phyloP scores from a whole-genome alignment of 2,113 vertebrate species.

The Manacus vitellinus region DNA sequence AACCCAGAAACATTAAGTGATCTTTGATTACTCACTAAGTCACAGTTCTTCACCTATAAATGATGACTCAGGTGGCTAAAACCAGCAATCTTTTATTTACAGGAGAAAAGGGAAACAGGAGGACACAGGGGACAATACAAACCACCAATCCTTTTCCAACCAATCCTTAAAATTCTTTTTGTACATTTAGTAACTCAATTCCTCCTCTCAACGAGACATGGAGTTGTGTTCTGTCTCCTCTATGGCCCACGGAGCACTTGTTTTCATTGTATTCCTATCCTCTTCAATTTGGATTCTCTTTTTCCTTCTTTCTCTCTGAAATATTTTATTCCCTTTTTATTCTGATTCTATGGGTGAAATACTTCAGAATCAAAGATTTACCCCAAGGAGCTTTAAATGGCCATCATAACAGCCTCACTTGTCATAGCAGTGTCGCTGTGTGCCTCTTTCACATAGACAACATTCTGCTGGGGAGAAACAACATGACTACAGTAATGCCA shows the following conservation, averaged over 20 bases:
- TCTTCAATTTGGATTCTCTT: neutral
- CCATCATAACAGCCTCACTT: neutral
- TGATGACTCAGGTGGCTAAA: neutral
- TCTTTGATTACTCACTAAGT: neutral
- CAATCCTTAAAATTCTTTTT: neutral
- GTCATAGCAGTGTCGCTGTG: neutral
- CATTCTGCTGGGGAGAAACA: neutral
- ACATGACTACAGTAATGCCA: neutral
- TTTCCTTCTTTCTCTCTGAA: neutral
- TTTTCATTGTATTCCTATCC: neutral
- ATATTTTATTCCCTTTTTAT: neutral
- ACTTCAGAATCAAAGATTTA: neutral
- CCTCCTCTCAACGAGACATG: neutral
- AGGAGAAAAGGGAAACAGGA: neutral
- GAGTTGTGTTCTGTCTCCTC: neutral
- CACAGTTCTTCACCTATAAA: neutral
- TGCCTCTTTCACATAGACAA: neutral
- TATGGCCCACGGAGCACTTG: accelerated
- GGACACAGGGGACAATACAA: neutral
- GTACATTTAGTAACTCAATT: neutral
- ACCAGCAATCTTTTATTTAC: neutral
- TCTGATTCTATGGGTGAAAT: neutral
- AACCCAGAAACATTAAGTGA: neutral
- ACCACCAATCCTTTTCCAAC: neutral
- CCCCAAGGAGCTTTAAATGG: neutral